phyloP scores from a whole-genome alignment of 2,888 invertebrate species.

The Syrista parreyssii region DNA sequence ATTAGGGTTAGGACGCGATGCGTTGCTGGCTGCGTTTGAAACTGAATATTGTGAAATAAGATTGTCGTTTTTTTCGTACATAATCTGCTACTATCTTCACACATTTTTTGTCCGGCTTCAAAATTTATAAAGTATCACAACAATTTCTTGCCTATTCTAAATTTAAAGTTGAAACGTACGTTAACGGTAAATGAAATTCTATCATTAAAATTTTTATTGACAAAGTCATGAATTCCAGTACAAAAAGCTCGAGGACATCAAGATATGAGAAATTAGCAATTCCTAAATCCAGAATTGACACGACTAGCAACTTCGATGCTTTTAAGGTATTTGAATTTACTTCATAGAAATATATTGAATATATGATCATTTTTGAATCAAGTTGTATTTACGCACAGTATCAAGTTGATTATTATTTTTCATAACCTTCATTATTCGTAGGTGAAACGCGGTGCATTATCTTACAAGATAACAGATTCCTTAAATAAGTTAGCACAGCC shows the following conservation, averaged over 20 bases:
- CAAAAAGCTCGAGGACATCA: conserved; percentile 3
- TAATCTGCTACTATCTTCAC: conserved; percentile 1
- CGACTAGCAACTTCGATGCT: conserved; percentile 15
- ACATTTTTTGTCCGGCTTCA: conserved; percentile 14
- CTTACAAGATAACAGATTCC: conserved; percentile 37
- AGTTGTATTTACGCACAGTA: background rate
- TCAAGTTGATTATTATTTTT: background rate
- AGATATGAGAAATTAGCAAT: conserved; percentile 35
- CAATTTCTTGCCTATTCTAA: background rate
- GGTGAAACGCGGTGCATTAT: conserved; percentile 38
- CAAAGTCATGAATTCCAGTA: background rate
- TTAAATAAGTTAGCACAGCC: conserved; percentile 39
- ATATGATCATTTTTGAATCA: conserved; percentile 4
- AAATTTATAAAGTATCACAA: conserved; percentile 11
- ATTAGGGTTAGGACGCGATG: background rate
- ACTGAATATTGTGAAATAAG: background rate
- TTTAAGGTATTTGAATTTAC: conserved; percentile 21
- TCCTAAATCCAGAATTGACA: conserved; percentile 33
- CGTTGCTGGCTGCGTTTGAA: background rate
- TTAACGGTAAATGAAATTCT: background rate
- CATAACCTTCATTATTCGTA: conserved; percentile 11
- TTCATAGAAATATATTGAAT: background rate
- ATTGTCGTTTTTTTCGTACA: conserved; percentile 1
- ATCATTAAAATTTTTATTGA: background rate
- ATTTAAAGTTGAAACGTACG: background rate